phyloP scores from a whole-genome alignment of 1,140 invertebrate genomes.

The Tetramorium parvispinum region DNA sequence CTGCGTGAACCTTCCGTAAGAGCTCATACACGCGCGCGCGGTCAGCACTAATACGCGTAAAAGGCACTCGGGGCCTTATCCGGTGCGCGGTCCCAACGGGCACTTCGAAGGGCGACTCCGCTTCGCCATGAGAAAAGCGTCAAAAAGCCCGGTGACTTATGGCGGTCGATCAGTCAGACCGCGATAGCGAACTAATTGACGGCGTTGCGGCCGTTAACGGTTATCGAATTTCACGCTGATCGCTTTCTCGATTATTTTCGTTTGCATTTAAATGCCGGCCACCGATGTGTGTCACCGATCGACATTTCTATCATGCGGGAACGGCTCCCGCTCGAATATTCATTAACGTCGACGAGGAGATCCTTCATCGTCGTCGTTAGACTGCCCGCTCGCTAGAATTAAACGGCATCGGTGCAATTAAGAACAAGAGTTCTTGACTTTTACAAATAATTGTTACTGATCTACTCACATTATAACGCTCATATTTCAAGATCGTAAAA shows the following conservation, averaged over 20 bases:
- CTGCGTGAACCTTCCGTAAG: constrained; percentile 68
- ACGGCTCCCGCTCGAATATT: constrained; percentile 45
- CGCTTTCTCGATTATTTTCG: constrained; percentile 56
- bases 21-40: constrained; percentile 31
- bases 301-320: constrained; percentile 39
- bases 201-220: constrained; percentile 47
- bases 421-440: neutral
- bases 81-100: constrained; percentile 30
- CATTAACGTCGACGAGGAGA: constrained; percentile 32
- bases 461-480: neutral
- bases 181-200: constrained; percentile 62
- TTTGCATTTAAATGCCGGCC: constrained; percentile 54
- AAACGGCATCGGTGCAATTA: constrained; percentile 18
- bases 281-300: constrained; percentile 44
- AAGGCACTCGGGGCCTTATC: constrained; percentile 65
- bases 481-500: constrained; percentile 9
- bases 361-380: constrained; percentile 34
- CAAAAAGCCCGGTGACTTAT: constrained; percentile 63
- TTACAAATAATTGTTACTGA: neutral
- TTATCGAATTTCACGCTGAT: constrained; percentile 39
- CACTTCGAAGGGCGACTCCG: constrained; percentile 41
- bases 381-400: constrained; percentile 27
- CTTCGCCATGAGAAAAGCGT: constrained; percentile 58
- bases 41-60: constrained; percentile 64
- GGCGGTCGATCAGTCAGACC: constrained; percentile 60